These are phyloP conservation scores for Burhinus bistriatus DNA, from an alignment of 2,113 vertebrate genomes.

Conservation along the genomic window DNA sequence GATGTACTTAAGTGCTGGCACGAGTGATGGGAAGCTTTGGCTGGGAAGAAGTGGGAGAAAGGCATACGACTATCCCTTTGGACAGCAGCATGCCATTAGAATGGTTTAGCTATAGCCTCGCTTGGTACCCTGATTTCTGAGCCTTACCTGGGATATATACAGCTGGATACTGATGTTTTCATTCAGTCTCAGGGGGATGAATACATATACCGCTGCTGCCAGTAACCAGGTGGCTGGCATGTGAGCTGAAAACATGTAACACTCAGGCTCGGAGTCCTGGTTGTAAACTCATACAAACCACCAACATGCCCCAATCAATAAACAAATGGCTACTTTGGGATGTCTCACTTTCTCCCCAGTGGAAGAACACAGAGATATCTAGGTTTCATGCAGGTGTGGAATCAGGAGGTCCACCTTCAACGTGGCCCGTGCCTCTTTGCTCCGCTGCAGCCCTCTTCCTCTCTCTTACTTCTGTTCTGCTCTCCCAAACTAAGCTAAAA, in stretches of 20 bases:
- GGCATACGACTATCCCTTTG: rapidly evolving
- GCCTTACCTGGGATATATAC: neutral
- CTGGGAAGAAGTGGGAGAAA: neutral
- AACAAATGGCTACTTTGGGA: neutral
- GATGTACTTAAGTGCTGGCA: neutral
- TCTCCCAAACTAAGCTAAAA: neutral
- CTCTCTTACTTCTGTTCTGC: neutral
- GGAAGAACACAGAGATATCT: neutral
- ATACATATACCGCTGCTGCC: neutral
- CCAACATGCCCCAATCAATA: neutral
- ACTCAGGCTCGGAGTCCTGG: neutral
- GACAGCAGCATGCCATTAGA: neutral
- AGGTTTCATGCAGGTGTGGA: neutral
- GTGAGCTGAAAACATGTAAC: neutral
- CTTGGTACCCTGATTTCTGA: neutral
- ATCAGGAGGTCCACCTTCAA: neutral
- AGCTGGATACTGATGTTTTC: neutral
- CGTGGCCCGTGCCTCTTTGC: neutral
- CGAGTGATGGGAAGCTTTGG: neutral
- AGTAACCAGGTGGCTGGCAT: neutral
- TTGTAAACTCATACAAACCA: neutral
- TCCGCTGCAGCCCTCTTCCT: neutral
- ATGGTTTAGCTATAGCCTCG: neutral
- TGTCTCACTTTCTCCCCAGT: neutral
- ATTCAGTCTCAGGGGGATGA: neutral